A percentile compares a stretch with the other conserved stretches of the same genome.
Evolutionary conservation across 1,140 invertebrate genomes (phyloP).

Genomic region (Pseudoatta argentina): DNA sequence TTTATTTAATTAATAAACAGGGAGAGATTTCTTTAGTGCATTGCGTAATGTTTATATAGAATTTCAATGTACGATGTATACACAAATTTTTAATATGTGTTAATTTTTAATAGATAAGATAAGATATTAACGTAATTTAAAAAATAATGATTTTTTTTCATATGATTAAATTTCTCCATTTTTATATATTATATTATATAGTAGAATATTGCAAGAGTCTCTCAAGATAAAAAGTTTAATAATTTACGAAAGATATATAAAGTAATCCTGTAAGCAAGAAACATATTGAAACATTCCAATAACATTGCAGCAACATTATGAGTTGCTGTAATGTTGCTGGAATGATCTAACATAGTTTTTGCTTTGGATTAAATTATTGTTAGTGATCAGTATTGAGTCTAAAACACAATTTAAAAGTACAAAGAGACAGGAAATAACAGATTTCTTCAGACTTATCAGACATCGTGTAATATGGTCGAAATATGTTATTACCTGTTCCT

Average conservation of each 20-base stretch:
- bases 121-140: conserved; percentile 7
- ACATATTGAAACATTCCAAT: too few species aligned
- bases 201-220: not conserved
- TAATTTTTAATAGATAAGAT: conserved; percentile 1
- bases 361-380: not conserved
- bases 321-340: too few species aligned
- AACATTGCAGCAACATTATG: too few species aligned
- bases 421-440: too few species aligned
- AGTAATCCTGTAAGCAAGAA: not conserved
- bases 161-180: not conserved
- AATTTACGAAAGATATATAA: not conserved
- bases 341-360: too few species aligned
- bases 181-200: not conserved
- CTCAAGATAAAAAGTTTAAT: not conserved
- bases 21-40: not conserved
- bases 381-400: not conserved
- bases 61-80: not conserved
- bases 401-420: too few species aligned
- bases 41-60: not conserved
- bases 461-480: too few species aligned
- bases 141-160: not conserved
- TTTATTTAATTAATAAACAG: conserved; percentile 28
- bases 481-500: too few species aligned
- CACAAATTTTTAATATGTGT: not conserved
- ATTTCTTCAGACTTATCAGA: too few species aligned